Evolutionary conservation across 2,888 invertebrate species (phyloP), one percentile per base, ranked within the genome.

Genomic region (Suillia variegata): DNA sequence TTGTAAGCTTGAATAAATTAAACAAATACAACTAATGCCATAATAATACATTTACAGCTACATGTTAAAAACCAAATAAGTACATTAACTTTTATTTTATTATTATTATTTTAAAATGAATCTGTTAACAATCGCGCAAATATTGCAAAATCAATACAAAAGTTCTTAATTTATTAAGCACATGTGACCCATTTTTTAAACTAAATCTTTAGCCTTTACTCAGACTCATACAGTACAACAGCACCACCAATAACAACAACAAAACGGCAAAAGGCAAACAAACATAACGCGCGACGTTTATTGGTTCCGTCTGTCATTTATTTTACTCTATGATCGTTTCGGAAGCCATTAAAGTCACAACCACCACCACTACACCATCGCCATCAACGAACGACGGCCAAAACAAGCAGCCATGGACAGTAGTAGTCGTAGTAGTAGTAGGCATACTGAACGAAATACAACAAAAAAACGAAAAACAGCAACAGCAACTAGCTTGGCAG

Each of bases 271-370:
- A n/a, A n/a, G n/a, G n/a, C n/a, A n/a, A 52, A 17, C 24, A 12
- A 66, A 68, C 61, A 66, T 61, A 68, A 66, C 68, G 67, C 69
- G 70, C 74, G 77, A 75, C 78, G 77, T 78, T 79, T 79, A 80
- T 79, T 78, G 80, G 80, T 78, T 78, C 78, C 77, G 78, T 77
- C 76, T 75, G 76, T 79, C 79, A 80, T 79, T 77, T 74, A 79
- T 80, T 76, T 78, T 73, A 71, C 73, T 77, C 79, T 77, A 75
- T 74, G 76, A 78, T 79, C 75, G 75, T 74, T 77, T 79, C 80
- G 79, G 81, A 80, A 81, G 81, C 81, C 81, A 81, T 81, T 81
- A 81, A 81, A 79, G 73, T 80, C 76, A 79, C 80, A 76, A 80
- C 77, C 74, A 76, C 68, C 67, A 68, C 62, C 48, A 62, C 52